Evolutionary conservation across 2,113 vertebrate species (phyloP).

Genomic region (Rissa tridactyla): DNA sequence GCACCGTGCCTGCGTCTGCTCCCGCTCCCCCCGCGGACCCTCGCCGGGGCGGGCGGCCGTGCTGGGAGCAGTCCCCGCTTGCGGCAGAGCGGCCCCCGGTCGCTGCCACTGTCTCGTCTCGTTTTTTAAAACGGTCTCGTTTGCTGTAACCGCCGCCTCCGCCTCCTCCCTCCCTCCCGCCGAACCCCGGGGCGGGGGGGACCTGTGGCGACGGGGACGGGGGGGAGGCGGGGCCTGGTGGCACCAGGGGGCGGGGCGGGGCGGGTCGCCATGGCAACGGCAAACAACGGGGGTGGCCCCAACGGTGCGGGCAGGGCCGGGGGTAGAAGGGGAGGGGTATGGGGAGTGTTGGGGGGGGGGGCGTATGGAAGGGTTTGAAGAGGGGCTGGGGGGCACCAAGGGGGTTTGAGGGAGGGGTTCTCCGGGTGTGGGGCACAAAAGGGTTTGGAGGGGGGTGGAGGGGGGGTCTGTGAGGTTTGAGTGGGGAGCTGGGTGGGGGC

Average conservation of each 20-base stretch:
- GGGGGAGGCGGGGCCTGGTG: neutral
- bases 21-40: conserved; percentile 4
- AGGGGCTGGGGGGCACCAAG: no score
- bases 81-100: neutral
- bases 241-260: neutral
- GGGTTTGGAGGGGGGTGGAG: neutral
- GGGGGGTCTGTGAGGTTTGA: no score
- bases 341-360: no score
- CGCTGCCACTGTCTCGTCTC: neutral
- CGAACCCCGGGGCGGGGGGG: no score
- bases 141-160: conserved; percentile 58
- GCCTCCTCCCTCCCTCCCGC: neutral
- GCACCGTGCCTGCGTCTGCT: conserved; percentile 36
- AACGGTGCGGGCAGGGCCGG: neutral
- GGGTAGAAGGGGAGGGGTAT: no score
- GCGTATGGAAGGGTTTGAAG: no score
- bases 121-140: conserved; percentile 42
- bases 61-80: conserved; percentile 21
- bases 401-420: neutral
- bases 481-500: neutral
- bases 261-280: neutral
- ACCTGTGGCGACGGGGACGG: neutral
- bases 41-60: neutral
- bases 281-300: neutral
- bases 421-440: neutral